These are phyloP conservation scores for Imbricaverruca yamaguchii DNA, from an alignment of 2,888 invertebrate species.

Conservation along the genomic window DNA sequence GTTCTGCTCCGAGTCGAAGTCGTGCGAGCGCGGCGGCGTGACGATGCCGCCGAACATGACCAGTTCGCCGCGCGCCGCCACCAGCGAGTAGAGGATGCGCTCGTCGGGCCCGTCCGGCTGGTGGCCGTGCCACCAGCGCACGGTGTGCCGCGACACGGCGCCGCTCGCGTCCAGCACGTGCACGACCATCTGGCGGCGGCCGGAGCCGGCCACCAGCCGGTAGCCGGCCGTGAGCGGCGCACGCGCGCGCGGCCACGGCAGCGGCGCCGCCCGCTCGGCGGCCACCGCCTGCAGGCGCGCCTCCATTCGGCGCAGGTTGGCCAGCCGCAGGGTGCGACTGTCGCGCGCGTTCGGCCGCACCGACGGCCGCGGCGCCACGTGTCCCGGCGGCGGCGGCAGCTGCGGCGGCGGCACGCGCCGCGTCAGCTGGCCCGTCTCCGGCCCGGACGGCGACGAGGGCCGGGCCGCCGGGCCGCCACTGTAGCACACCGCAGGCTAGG, in stretches of 20 bases:
- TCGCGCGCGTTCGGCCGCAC: conserved; percentile 41
- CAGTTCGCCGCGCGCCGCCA: conserved; percentile 82
- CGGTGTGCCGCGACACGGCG: conserved; percentile 56
- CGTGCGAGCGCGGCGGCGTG: background rate
- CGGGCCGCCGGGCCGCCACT: conserved; percentile 33
- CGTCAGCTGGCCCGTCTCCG: conserved; percentile 38
- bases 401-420: conserved; percentile 28
- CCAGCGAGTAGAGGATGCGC: conserved; percentile 78
- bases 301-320: conserved; percentile 58
- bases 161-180: conserved; percentile 78
- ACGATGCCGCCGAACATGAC: conserved; percentile 82
- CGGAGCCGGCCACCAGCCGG: conserved; percentile 35
- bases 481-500: conserved; percentile 56
- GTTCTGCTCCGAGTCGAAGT: background rate
- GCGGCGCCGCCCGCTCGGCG: conserved; percentile 42
- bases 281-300: conserved; percentile 42
- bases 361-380: conserved; percentile 36
- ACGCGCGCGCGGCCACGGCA: conserved; percentile 24
- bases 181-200: conserved; percentile 62
- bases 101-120: conserved; percentile 59
- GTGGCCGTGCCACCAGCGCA: conserved; percentile 53
- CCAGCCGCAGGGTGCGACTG: conserved; percentile 54
- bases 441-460: conserved; percentile 28
- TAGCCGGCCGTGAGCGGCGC: conserved; percentile 22
- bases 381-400: conserved; percentile 21